Evolutionary conservation across 64 coral and sea anemone species (phyloP).

Genomic region (Porites australiensis): DNA sequence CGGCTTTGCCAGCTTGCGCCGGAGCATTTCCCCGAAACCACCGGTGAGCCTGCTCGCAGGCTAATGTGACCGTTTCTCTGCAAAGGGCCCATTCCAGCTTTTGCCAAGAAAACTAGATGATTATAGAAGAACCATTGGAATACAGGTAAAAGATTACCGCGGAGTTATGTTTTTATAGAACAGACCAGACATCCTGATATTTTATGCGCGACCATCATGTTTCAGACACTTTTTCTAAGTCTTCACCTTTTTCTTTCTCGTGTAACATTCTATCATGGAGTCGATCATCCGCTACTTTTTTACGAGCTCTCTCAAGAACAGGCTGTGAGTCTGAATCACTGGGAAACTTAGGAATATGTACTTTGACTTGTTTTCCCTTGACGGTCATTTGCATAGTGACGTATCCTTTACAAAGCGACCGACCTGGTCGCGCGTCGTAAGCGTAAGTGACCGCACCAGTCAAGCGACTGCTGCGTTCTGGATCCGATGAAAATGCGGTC

Average conservation of each 20-base stretch:
- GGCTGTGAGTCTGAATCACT: conserved; percentile 24
- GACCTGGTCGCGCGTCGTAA: conserved; percentile 51
- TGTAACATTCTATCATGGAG: not conserved
- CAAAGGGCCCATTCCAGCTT: no score
- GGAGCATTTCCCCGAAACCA: no score
- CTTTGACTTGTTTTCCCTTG: conserved; percentile 80
- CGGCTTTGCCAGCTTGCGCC: no score
- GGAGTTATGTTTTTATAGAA: not conserved
- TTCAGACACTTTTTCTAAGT: not conserved
- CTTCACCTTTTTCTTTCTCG: not conserved
- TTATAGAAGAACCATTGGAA: no score
- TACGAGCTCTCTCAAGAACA: not conserved
- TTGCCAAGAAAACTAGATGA: no score
- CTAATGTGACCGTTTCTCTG: no score
- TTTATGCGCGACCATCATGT: not conserved
- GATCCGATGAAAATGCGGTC: not conserved
- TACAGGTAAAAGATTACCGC: no score
- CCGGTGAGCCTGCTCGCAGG: no score
- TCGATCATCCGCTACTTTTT: conserved; percentile 18
- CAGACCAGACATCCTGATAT: no score
- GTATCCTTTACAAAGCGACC: conserved; percentile 58
- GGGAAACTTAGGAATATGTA: conserved; percentile 73
- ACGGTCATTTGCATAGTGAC: conserved; percentile 89
- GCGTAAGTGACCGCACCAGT: conserved; percentile 34
- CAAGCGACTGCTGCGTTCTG: not conserved